These are phyloP conservation scores for Drosophila mojavensis DNA, from an alignment of 1,140 invertebrate genomes.

Conservation along the genomic window DNA sequence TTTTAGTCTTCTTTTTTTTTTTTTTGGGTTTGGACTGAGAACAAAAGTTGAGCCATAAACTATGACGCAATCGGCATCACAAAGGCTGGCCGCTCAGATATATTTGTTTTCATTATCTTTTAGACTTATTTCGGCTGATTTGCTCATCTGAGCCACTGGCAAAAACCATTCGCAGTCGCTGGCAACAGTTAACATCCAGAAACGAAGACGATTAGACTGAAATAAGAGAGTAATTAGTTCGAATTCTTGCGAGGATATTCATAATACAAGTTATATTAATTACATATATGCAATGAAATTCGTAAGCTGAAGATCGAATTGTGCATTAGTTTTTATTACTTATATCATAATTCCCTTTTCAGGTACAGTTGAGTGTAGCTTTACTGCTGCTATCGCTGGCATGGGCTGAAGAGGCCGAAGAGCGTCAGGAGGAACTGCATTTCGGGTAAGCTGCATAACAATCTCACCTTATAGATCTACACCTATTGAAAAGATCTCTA, in stretches of 20 bases:
- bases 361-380: slow-evolving; percentile 32
- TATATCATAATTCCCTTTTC: not conserved
- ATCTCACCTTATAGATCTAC: too few relatives aligned
- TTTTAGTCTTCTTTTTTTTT: slow-evolving; percentile 3
- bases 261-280: not conserved
- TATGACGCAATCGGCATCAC: slow-evolving; percentile 66
- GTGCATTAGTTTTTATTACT: not conserved
- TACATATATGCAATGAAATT: slow-evolving; percentile 38
- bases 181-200: slow-evolving; percentile 52
- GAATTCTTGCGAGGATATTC: not conserved
- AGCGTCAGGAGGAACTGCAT: slow-evolving; percentile 57
- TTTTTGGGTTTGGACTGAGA: slow-evolving; percentile 42
- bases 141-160: slow-evolving; percentile 54
- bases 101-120: slow-evolving; percentile 72
- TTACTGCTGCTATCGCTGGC: slow-evolving; percentile 33
- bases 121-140: slow-evolving; percentile 67
- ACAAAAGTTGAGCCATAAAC: slow-evolving; percentile 65
- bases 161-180: slow-evolving; percentile 15
- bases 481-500: not conserved
- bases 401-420: slow-evolving; percentile 38
- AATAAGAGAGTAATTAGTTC: not conserved
- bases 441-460: slow-evolving; percentile 48
- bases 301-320: slow-evolving; percentile 19
- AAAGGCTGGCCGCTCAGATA: slow-evolving; percentile 55
- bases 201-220: slow-evolving; percentile 44